Conservation (phyloP, 2,888 invertebrate genomes). For the Morpho achilles region DNA sequence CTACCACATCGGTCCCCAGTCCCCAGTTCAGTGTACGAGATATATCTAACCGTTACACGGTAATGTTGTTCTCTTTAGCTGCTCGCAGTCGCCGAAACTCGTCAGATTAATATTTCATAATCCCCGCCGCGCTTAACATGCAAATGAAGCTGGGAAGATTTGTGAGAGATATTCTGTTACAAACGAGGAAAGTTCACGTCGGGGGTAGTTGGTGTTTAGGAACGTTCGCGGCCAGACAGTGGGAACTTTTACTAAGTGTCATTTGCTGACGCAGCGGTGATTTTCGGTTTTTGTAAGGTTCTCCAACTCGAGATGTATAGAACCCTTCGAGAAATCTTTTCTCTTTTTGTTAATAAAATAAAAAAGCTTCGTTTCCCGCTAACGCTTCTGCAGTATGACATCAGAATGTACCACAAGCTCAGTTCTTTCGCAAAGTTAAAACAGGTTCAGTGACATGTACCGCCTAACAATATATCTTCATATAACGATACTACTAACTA, state of each 20-base stretch:
- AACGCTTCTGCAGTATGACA: no score
- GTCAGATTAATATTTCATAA: conserved; percentile 23
- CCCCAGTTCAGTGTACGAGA: neutral
- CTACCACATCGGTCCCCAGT: no score
- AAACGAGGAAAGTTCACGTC: conserved; percentile 7
- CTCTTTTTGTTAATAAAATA: no score
- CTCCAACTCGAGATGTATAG: no score
- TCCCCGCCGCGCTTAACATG: conserved; percentile 18
- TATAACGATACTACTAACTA: no score
- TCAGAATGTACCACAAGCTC: no score
- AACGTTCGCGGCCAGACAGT: conserved; percentile 4
- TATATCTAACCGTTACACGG: neutral
- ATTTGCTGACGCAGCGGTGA: conserved; percentile 6
- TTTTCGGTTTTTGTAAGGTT: neutral
- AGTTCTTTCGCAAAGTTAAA: no score
- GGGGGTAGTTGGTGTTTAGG: neutral
- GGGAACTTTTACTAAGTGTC: conserved; percentile 2
- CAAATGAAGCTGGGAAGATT: conserved; percentile 21
- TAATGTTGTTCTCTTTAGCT: conserved; percentile 9
- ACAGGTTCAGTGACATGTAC: neutral
- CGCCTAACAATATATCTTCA: neutral
- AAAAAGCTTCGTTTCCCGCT: no score
- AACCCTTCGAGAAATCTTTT: no score
- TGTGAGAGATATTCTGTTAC: conserved; percentile 10
- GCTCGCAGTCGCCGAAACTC: conserved; percentile 10